Base-by-base conservation (phyloP, 2,888 invertebrate species). In the Hirudinaria manillensis region DNA sequence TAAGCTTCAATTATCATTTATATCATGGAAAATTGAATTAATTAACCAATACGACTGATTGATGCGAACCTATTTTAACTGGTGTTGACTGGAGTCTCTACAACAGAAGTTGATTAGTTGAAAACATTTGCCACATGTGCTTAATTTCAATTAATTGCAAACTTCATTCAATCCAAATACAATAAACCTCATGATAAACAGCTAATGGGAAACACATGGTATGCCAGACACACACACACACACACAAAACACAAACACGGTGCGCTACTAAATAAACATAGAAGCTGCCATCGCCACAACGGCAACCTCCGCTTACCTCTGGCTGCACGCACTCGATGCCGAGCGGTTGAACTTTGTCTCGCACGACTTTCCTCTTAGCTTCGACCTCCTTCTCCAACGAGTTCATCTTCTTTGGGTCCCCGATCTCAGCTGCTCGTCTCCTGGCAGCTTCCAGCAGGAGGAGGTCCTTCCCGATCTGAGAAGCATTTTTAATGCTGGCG, bases 11-110 rank as follows among this genome's bases (percentile, higher is more conserved):
- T 61, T 29, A 61, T 6, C n/a, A 13, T n/a, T 61, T 61, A 61
- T 7, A 16, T 61, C 10, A n/a, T 16, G 21, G 6, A 27, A 61
- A 61, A n/a, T 7, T 27, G 21, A 53, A 53, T 53, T 21, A 53
- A 53, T 13, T 53, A 53, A 53, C 13, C 21, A 53, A 53, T 16
- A n/a, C n/a, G n/a, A n/a, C n/a, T 45, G 16, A 7, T 16, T 10
- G 45, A 61, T 61, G 29, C 61, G 10, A 61, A 61, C 61, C 61
- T 61, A 61, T 61, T 61, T 61, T 61, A 16, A 61, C 61, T 1
- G 24, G 61, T 10, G 29, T 61, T 1, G 61, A 24, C 24, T 61
- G 61, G 29, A 27, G 7, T 61, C 61, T 61, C 61, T 61, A n/a
- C 61, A 61, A 61, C 1, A 16, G 16, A 3, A 45, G 3, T 45